Base-by-base conservation (phyloP, 2,888 invertebrate species). In the Ennomos fuscantarius region DNA sequence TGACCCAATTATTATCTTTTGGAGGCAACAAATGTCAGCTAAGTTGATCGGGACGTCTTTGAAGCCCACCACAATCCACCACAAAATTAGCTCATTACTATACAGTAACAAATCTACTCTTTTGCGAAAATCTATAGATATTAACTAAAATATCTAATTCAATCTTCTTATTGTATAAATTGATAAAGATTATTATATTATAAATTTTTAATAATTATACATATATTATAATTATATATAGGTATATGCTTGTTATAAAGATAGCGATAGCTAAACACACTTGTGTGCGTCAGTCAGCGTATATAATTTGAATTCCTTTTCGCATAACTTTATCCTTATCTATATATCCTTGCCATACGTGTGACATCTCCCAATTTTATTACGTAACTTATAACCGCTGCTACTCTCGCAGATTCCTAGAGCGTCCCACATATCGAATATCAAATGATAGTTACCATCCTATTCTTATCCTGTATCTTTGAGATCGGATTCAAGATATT, bases 1-100 rank as follows among this genome's bases (percentile, higher is more conserved):
- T 79, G 82, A 77, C 77, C 69, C 60, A 62, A 70, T 73, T 84
- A 82, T 86, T 84, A 84, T 76, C 70, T 65, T 65, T 52, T 49
- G 56, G 50, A 49, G 54, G 51, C 60, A 47, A 56, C 48, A 39
- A 33, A 39, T 48, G 39, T 41, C 13, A 44, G 24, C 45, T 37
- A 24, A 13, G 24, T 8, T 13, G 33, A 11, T 9, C 15, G 42
- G 41, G 34, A 36, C 36, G 44, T 40, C 41, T 45, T 45, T 46
- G 35, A 33, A 49, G 9, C 24, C 24, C 24, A 24, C 5, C 24
- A 24, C 24, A 24, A 2, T 24, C 1, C 1, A 3, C 3, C 6
- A 6, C 24, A 24, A 24, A 24, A 6, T 24, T 1, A 24, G 6
- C 24, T 5, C 24, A 24, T 6, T 0, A 24, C 24, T 6, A 24